These are phyloP conservation scores for Nycticorax nycticorax DNA, from an alignment of 2,113 vertebrate species.

Conservation along the genomic window DNA sequence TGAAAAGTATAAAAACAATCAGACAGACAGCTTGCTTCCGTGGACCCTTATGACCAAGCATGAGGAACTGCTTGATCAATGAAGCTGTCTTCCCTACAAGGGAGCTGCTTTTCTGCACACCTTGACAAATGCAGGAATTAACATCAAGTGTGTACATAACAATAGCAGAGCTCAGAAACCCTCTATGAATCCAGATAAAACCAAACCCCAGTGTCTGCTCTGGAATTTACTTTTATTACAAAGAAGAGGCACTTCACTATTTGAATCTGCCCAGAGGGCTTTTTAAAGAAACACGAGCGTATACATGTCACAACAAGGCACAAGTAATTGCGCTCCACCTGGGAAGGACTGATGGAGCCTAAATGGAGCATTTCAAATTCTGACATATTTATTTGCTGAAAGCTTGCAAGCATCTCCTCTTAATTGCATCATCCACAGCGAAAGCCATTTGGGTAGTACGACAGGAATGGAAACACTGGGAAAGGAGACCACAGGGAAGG, in stretches of 20 bases:
- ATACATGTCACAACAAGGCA: conserved; percentile 11
- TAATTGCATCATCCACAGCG: not conserved
- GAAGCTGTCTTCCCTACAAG: not conserved
- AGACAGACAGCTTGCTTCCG: not conserved
- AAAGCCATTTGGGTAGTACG: not conserved
- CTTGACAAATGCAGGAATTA: not conserved
- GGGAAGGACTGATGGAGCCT: not conserved
- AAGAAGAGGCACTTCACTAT: not conserved
- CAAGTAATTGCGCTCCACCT: not conserved
- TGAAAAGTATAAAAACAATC: not conserved
- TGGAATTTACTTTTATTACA: conserved; percentile 11
- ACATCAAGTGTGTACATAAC: not conserved
- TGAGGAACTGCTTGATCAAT: not conserved
- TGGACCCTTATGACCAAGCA: not conserved
- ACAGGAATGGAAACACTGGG: not conserved
- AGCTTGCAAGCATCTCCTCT: not conserved
- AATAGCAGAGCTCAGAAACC: not conserved
- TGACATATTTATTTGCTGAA: not conserved
- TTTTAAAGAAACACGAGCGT: not conserved
- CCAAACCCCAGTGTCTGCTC: not conserved
- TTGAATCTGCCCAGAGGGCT: not conserved
- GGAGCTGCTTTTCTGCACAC: not conserved
- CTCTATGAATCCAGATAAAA: not conserved
- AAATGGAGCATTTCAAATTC: not conserved
- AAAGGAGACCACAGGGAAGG: not conserved